Conservation (phyloP, 1,140 invertebrate genomes). For the Hyphantria cunea region DNA sequence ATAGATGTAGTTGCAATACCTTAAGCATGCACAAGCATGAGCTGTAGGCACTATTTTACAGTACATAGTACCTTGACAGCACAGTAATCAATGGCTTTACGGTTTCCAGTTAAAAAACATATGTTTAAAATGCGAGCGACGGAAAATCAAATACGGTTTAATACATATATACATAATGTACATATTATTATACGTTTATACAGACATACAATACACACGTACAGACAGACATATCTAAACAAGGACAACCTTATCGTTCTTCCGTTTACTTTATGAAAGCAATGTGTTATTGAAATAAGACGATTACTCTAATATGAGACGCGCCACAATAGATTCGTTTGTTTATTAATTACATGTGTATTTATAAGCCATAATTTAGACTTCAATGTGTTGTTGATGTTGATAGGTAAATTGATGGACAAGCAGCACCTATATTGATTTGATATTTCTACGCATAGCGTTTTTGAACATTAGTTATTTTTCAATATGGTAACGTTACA, state of each 20-base stretch:
- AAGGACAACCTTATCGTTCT: constrained; percentile 42
- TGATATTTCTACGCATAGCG: too few species aligned
- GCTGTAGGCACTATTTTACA: too few species aligned
- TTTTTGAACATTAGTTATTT: not conserved
- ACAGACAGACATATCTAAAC: constrained; percentile 29
- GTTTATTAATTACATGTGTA: constrained; percentile 12
- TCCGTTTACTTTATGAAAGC: constrained; percentile 43
- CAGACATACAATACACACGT: constrained; percentile 13
- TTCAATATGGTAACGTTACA: too few species aligned
- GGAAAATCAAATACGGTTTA: constrained; percentile 52
- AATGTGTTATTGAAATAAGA: constrained; percentile 27
- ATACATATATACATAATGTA: constrained; percentile 19
- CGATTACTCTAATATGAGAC: constrained; percentile 18
- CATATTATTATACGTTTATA: not conserved
- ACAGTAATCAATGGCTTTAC: too few species aligned
- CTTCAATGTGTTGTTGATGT: not conserved
- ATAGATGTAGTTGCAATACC: too few species aligned
- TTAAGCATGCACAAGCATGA: too few species aligned
- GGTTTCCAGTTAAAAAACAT: constrained; percentile 5
- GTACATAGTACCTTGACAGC: too few species aligned
- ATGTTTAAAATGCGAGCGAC: constrained; percentile 28
- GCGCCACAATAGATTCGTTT: constrained; percentile 9
- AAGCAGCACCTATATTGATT: too few species aligned
- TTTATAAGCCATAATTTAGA: constrained; percentile 5
- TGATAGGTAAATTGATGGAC: not conserved